These are phyloP conservation scores for Drosophila bocqueti DNA, from an alignment of 1,140 invertebrate species.

Conservation along the genomic window DNA sequence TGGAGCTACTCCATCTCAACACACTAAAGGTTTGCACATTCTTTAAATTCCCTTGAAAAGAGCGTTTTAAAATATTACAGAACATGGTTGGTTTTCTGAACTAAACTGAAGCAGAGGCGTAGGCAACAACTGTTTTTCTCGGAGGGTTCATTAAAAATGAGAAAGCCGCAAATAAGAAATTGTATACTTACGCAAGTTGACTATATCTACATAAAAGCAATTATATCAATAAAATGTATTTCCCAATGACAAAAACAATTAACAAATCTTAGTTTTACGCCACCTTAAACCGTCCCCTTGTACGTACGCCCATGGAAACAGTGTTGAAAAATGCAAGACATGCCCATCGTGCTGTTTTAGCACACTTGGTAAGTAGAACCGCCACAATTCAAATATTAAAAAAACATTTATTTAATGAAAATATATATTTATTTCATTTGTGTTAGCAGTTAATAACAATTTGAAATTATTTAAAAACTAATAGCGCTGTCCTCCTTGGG, in stretches of 20 bases:
- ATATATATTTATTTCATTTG: constrained; percentile 71
- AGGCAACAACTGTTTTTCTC: not conserved
- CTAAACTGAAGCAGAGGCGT: constrained; percentile 18
- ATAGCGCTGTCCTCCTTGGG: constrained; percentile 53
- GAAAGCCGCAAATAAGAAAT: not conserved
- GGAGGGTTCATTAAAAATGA: not conserved
- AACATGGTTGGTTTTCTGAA: constrained; percentile 43
- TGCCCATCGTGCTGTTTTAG: not conserved
- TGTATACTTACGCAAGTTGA: not conserved
- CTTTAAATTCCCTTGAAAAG: constrained; percentile 40
- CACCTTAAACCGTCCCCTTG: not conserved
- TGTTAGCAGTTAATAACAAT: constrained; percentile 78
- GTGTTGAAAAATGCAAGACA: constrained; percentile 1
- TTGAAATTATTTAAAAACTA: constrained; percentile 64
- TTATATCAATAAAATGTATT: not conserved
- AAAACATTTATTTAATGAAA: constrained; percentile 41
- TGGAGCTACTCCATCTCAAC: constrained; percentile 41
- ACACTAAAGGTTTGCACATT: constrained; percentile 29
- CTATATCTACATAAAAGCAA: not conserved
- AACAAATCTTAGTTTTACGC: not conserved
- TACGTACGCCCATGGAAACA: not conserved
- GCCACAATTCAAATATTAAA: not conserved
- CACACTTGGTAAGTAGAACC: not conserved
- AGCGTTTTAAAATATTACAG: constrained; percentile 57
- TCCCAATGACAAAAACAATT: not conserved